phyloP scores from a whole-genome alignment of 2,797 vertebrate genomes.

The Cirrhinus molitorella region DNA sequence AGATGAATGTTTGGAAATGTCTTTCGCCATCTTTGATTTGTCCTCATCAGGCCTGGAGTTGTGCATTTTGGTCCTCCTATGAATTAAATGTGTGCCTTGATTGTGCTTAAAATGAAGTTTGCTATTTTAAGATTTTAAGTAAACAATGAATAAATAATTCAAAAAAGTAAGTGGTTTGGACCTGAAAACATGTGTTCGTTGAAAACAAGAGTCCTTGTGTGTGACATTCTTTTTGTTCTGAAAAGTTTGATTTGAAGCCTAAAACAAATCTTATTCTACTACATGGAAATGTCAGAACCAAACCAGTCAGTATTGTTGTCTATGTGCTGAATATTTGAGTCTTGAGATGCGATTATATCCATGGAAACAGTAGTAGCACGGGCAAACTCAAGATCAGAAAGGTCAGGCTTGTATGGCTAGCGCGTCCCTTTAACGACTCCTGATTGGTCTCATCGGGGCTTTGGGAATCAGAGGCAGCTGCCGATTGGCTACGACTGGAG shows the following conservation, averaged over 20 bases:
- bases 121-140: constrained; percentile 7
- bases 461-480: constrained; percentile 57
- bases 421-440: constrained; percentile 76
- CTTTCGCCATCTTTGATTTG: constrained; percentile 14
- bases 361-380: constrained; percentile 56
- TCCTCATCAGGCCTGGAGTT: neutral
- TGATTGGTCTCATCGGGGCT: constrained; percentile 80
- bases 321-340: constrained; percentile 25
- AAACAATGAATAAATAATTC: neutral
- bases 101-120: neutral
- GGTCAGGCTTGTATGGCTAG: constrained; percentile 57
- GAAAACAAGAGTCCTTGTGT: neutral
- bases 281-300: constrained; percentile 43
- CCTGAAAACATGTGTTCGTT: neutral
- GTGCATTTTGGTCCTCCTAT: constrained; percentile 15
- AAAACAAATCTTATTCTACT: constrained; percentile 19
- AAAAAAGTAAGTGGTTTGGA: neutral
- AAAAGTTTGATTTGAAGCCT: constrained; percentile 3
- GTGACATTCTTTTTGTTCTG: constrained; percentile 10
- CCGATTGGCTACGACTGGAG: constrained; percentile 69
- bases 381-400: constrained; percentile 57
- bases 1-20: constrained; percentile 9
- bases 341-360: constrained; percentile 59
- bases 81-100: neutral
- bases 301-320: constrained; percentile 44